Evolutionary conservation across 2,113 vertebrate genomes (phyloP).

Genomic region (Picathartes gymnocephalus): DNA sequence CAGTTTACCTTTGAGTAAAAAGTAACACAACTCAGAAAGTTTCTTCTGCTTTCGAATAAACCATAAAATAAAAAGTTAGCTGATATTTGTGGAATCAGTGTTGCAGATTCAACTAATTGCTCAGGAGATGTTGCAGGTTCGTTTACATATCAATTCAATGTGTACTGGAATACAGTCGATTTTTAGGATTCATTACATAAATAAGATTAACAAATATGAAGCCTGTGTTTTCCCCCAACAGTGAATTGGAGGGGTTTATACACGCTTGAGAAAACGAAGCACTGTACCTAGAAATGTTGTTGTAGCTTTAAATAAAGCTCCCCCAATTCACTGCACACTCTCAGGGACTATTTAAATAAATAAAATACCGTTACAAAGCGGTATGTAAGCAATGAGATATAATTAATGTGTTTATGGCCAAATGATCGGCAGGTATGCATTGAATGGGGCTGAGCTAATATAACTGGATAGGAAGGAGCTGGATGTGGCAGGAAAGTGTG

Average conservation of each 20-base stretch:
- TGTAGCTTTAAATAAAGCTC: constrained; percentile 52
- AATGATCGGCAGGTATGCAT: constrained; percentile 33
- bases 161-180: background rate
- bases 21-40: background rate
- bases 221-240: background rate
- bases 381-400: constrained; percentile 42
- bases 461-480: constrained; percentile 5
- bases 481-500: background rate
- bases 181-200: background rate
- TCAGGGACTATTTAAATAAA: constrained; percentile 56
- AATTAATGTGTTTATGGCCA: constrained; percentile 53
- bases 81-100: background rate
- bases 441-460: constrained; percentile 8
- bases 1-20: constrained; percentile 30
- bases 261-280: background rate
- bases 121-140: background rate
- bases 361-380: constrained; percentile 40
- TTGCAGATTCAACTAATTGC: background rate
- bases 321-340: constrained; percentile 44
- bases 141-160: background rate
- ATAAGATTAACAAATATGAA: background rate
- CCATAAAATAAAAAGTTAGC: background rate
- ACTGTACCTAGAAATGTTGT: background rate
- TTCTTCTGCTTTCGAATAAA: background rate
- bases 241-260: background rate